Percentiles rank a stretch among this genome's conserved stretches.
Evolutionary conservation across 2,797 vertebrate species (phyloP).

Genomic region (Zalophus californianus): DNA sequence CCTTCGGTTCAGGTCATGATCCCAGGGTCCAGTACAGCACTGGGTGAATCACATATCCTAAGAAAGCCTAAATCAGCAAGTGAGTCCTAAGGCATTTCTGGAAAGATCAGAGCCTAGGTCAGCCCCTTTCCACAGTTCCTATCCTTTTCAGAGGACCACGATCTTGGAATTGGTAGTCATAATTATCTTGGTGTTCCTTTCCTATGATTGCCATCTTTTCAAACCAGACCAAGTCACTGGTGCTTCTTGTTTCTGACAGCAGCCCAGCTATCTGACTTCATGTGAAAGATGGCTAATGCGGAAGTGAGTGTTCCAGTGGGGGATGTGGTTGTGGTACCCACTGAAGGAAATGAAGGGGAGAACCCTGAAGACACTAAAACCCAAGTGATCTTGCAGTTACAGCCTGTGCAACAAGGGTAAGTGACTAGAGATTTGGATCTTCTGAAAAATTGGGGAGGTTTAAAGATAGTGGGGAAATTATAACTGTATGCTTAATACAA

Average conservation of each 20-base stretch:
- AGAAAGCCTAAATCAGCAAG: background rate
- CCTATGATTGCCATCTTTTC: slow-evolving; percentile 31
- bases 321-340: slow-evolving; percentile 92
- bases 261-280: slow-evolving; percentile 80
- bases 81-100: slow-evolving; percentile 32
- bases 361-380: slow-evolving; percentile 94
- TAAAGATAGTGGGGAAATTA: background rate
- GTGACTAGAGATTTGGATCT: slow-evolving; percentile 70
- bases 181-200: background rate
- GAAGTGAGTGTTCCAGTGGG: slow-evolving; percentile 93
- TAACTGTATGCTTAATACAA: background rate
- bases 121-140: background rate
- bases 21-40: background rate
- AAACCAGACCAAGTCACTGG: slow-evolving; percentile 31
- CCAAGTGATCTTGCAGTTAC: slow-evolving; percentile 94
- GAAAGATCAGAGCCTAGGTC: background rate
- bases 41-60: background rate
- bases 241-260: slow-evolving; percentile 72
- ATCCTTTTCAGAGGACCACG: background rate
- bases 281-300: slow-evolving; percentile 94
- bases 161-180: background rate
- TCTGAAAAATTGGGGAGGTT: background rate
- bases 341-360: slow-evolving; percentile 91
- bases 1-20: background rate
- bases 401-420: slow-evolving; percentile 95